These are phyloP conservation scores for Osmerus eperlanus DNA, from an alignment of 2,113 vertebrate species.

Conservation along the genomic window DNA sequence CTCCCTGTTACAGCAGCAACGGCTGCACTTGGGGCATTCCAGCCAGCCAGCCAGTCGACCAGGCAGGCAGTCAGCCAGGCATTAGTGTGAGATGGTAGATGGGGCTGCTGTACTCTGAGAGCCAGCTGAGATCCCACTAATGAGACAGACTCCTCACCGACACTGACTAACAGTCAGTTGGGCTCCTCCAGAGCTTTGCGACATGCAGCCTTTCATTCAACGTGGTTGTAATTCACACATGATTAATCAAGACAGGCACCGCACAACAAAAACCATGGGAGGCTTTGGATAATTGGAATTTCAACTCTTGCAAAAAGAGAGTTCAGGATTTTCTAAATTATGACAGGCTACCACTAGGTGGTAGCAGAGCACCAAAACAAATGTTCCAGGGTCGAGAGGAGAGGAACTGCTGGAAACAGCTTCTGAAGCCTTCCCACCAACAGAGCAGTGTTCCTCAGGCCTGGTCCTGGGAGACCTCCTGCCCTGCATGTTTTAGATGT, in stretches of 20 bases:
- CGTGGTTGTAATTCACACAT: no score
- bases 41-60: conserved; percentile 14
- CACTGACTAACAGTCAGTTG: no score
- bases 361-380: conserved; percentile 35
- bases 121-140: conserved; percentile 10
- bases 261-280: no score
- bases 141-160: conserved; percentile 7
- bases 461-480: no score
- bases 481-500: no score
- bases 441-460: no score
- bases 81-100: conserved; percentile 13
- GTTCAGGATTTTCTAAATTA: not conserved
- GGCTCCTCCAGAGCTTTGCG: no score
- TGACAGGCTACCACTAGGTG: conserved; percentile 36
- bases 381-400: not conserved
- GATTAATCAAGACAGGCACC: no score
- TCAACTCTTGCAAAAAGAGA: no score
- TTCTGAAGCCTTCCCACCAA: no score
- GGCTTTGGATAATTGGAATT: no score
- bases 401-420: not conserved
- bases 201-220: no score
- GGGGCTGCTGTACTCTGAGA: conserved; percentile 10
- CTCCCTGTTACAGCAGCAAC: not conserved
- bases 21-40: conserved; percentile 38
- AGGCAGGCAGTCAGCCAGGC: conserved; percentile 4